Evolutionary conservation across 2,113 vertebrate genomes (phyloP).

Genomic region (Corythoichthys haematopterus): DNA sequence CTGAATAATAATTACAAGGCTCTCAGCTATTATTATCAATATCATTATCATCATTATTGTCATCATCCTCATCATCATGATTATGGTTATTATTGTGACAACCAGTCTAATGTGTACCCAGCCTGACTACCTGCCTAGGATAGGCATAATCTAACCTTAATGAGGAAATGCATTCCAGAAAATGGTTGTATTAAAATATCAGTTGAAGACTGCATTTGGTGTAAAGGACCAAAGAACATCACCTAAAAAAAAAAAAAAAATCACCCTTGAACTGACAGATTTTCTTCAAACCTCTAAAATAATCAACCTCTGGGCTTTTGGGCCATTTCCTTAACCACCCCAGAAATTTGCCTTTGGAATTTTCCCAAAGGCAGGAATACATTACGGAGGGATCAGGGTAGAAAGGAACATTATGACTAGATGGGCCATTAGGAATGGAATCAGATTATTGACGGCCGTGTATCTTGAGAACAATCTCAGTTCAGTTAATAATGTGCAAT

Average conservation of each 20-base stretch:
- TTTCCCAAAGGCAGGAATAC: conserved; percentile 57
- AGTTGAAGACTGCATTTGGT: not conserved
- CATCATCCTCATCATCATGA: too few species aligned
- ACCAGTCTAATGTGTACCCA: too few species aligned
- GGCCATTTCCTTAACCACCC: conserved; percentile 37
- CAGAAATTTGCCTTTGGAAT: conserved; percentile 47
- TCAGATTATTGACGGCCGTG: conserved; percentile 62
- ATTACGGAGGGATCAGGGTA: conserved; percentile 60
- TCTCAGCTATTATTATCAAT: too few species aligned
- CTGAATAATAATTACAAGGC: too few species aligned
- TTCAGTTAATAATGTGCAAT: conserved; percentile 71
- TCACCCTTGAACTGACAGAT: conserved; percentile 52
- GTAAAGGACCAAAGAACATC: not conserved
- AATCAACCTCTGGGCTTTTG: conserved; percentile 35
- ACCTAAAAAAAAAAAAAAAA: conserved; percentile 21
- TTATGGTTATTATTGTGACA: too few species aligned
- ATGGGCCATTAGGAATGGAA: conserved; percentile 68
- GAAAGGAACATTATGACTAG: conserved; percentile 69
- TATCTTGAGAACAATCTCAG: conserved; percentile 68
- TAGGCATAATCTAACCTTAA: too few species aligned
- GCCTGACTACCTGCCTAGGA: too few species aligned
- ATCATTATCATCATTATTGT: too few species aligned
- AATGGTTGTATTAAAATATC: not conserved
- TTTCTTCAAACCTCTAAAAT: conserved; percentile 30
- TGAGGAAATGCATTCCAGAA: too few species aligned